Conservation (phyloP, 2,113 vertebrate genomes). For the Eulacestoma nigropectus region DNA sequence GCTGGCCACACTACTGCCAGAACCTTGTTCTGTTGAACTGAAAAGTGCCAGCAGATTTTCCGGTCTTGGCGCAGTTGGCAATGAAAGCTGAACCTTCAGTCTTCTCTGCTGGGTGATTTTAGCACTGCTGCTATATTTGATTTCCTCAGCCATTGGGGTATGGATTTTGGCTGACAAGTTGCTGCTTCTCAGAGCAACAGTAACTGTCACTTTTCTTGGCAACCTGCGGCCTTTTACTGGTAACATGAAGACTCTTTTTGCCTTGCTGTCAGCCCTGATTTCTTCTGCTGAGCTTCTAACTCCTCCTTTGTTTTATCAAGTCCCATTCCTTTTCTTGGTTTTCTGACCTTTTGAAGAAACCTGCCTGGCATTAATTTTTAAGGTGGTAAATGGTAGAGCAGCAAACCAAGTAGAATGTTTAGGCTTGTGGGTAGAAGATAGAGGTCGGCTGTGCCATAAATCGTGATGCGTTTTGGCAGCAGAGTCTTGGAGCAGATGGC, state of each 20-base stretch:
- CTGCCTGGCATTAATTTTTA: background rate
- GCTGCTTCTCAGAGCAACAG: slow-evolving; percentile 28
- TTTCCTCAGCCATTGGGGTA: slow-evolving; percentile 12
- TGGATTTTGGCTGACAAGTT: slow-evolving; percentile 57
- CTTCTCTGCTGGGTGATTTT: slow-evolving; percentile 36
- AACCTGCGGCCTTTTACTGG: background rate
- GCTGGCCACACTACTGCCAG: background rate
- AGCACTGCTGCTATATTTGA: slow-evolving; percentile 30
- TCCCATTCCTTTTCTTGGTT: background rate
- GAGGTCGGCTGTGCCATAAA: background rate
- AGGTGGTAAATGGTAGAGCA: background rate
- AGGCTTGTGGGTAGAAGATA: background rate
- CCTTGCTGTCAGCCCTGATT: slow-evolving; percentile 14
- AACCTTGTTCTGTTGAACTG: background rate
- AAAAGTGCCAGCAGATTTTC: background rate
- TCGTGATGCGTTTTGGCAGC: background rate
- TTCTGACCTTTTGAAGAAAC: slow-evolving; percentile 1
- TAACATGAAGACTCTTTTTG: background rate
- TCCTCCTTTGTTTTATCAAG: slow-evolving; percentile 29
- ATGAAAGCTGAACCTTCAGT: background rate
- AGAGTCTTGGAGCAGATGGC: slow-evolving; percentile 15
- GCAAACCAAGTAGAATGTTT: slow-evolving; percentile 2
- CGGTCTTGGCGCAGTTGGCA: background rate
- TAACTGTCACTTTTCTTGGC: slow-evolving; percentile 16
- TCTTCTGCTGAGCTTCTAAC: background rate